Conservation (phyloP, 2,888 invertebrate genomes). For the Agrotis ipsilon region DNA sequence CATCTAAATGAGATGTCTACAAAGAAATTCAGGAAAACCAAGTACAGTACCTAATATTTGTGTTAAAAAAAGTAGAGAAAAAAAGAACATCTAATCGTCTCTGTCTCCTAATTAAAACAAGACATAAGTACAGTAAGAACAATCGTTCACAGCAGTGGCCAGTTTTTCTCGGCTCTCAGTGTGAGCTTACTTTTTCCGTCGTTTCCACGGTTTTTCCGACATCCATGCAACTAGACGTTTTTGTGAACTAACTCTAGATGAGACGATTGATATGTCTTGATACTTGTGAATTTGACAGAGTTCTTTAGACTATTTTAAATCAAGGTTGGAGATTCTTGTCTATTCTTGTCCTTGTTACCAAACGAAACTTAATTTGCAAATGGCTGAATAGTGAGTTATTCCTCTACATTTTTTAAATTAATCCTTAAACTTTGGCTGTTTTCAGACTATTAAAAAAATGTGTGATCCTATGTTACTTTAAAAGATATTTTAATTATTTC, state of each 20-base stretch:
- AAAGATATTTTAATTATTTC: too few species aligned
- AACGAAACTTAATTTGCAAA: too few species aligned
- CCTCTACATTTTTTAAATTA: too few species aligned
- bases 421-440: too few species aligned
- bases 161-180: constrained; percentile 77
- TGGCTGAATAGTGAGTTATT: too few species aligned
- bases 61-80: too few species aligned
- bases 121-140: constrained; percentile 53
- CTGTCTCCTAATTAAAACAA: constrained; percentile 55
- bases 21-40: background rate
- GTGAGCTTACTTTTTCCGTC: constrained; percentile 85
- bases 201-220: constrained; percentile 89
- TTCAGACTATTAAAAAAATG: too few species aligned
- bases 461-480: too few species aligned
- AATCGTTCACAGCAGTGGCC: constrained; percentile 50
- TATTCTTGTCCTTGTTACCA: too few species aligned
- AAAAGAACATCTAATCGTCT: constrained; percentile 12
- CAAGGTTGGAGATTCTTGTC: too few species aligned
- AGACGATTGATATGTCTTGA: constrained; percentile 68
- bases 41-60: too few species aligned
- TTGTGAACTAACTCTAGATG: constrained; percentile 77
- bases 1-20: too few species aligned
- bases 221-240: constrained; percentile 69
- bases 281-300: constrained; percentile 56
- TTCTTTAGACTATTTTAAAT: background rate